These are phyloP conservation scores for Scomber colias DNA, from an alignment of 2,113 vertebrate genomes.

Conservation along the genomic window DNA sequence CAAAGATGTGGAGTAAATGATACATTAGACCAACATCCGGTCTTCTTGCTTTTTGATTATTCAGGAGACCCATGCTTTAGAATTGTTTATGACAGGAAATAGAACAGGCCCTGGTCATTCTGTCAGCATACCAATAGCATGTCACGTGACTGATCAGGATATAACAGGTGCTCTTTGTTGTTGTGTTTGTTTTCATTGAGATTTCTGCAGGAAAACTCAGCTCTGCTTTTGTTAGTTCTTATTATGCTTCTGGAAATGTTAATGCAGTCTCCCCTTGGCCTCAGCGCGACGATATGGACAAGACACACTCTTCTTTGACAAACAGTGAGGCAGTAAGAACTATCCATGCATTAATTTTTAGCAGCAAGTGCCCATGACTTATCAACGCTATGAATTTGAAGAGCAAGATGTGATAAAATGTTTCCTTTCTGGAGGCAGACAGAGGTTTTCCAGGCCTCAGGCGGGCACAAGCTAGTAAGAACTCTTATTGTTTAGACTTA, in stretches of 20 bases:
- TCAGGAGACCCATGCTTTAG: constrained; percentile 29
- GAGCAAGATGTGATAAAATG: constrained; percentile 46
- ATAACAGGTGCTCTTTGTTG: constrained; percentile 52
- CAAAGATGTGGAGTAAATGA: constrained; percentile 71
- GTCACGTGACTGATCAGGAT: constrained; percentile 64
- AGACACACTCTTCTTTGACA: constrained; percentile 11
- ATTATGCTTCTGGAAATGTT: not conserved
- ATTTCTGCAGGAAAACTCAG: not conserved
- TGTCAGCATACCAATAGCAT: constrained; percentile 42
- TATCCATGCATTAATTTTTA: constrained; percentile 30
- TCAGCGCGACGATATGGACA: not conserved
- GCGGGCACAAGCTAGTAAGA: constrained; percentile 48
- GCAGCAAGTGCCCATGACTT: not conserved
- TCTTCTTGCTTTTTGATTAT: constrained; percentile 57
- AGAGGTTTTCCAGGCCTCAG: constrained; percentile 51
- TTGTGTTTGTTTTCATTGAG: constrained; percentile 1
- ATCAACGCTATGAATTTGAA: constrained; percentile 1
- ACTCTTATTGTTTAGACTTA: constrained; percentile 59
- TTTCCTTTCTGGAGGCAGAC: constrained; percentile 23
- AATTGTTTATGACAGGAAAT: constrained; percentile 70
- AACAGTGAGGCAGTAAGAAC: constrained; percentile 6
- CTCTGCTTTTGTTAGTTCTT: too few relatives aligned
- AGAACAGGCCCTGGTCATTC: constrained; percentile 15
- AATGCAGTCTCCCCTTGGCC: not conserved
- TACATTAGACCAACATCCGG: constrained; percentile 56